Conservation (phyloP, 2,113 vertebrate genomes). For the Aspidoscelis tigris region DNA sequence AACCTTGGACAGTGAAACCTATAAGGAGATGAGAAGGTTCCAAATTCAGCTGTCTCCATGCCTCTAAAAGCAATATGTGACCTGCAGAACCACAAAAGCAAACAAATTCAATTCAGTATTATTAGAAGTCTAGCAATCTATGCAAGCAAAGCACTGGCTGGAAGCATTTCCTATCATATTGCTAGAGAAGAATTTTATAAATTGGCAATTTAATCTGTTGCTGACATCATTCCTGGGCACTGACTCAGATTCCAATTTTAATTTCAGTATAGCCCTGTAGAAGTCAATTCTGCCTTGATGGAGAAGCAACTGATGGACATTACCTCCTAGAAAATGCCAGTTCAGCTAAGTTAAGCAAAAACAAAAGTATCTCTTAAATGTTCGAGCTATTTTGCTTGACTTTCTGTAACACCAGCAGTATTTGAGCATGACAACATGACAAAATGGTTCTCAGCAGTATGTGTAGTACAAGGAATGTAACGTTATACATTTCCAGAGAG, state of each 20-base stretch:
- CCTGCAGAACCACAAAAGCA: neutral
- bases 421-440: neutral
- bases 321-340: conserved; percentile 43
- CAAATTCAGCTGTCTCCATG: no score
- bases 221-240: conserved; percentile 67
- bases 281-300: conserved; percentile 64
- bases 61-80: no score
- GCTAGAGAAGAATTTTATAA: conserved; percentile 51
- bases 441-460: neutral
- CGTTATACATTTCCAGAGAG: no score
- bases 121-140: conserved; percentile 11
- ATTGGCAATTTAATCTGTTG: conserved; percentile 64
- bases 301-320: conserved; percentile 54
- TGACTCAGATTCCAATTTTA: conserved; percentile 67
- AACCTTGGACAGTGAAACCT: no score
- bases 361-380: conserved; percentile 44
- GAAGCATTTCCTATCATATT: conserved; percentile 53
- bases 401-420: neutral
- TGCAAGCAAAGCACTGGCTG: conserved; percentile 48
- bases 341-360: conserved; percentile 50
- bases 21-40: no score
- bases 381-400: conserved; percentile 26
- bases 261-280: conserved; percentile 60
- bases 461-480: no score
- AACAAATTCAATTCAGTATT: neutral